phyloP scores from a whole-genome alignment of 1,140 invertebrate genomes.

The Drosophila insularis region DNA sequence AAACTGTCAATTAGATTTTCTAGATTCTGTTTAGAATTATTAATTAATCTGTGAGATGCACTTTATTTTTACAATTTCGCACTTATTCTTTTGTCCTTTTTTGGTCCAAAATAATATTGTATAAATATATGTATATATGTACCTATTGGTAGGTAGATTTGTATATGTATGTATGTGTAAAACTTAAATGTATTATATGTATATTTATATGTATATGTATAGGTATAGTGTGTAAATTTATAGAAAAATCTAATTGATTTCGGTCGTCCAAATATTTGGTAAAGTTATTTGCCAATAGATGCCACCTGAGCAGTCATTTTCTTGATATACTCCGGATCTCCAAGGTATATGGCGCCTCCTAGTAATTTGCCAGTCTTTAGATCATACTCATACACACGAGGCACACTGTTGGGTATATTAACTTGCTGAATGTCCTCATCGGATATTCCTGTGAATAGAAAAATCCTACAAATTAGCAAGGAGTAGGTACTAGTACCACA shows the following conservation, averaged over 20 bases:
- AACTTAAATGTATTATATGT: not conserved
- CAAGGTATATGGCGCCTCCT: constrained; percentile 85
- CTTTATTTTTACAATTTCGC: not conserved
- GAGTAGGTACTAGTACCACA: too few relatives aligned
- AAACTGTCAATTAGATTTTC: too few relatives aligned
- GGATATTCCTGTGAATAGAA: constrained; percentile 82
- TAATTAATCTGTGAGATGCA: not conserved
- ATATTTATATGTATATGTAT: not conserved
- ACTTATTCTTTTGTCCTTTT: not conserved
- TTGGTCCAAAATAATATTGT: not conserved
- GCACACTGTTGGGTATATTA: constrained; percentile 90
- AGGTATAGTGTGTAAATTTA: constrained; percentile 7
- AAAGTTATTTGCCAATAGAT: constrained; percentile 64
- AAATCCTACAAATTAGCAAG: not conserved
- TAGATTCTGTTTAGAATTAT: too few relatives aligned
- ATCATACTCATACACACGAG: constrained; percentile 87
- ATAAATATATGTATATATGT: not conserved
- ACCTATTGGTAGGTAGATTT: not conserved
- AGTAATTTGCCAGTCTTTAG: constrained; percentile 84
- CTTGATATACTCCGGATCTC: constrained; percentile 86
- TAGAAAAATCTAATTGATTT: constrained; percentile 17
- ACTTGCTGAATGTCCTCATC: constrained; percentile 87
- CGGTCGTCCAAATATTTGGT: not conserved
- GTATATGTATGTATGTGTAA: not conserved
- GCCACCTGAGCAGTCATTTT: constrained; percentile 85